Percentiles rank a stretch among this genome's conserved stretches.
phyloP scores from a whole-genome alignment of 92 coral and sea anemone species.

The Montipora capitata region DNA sequence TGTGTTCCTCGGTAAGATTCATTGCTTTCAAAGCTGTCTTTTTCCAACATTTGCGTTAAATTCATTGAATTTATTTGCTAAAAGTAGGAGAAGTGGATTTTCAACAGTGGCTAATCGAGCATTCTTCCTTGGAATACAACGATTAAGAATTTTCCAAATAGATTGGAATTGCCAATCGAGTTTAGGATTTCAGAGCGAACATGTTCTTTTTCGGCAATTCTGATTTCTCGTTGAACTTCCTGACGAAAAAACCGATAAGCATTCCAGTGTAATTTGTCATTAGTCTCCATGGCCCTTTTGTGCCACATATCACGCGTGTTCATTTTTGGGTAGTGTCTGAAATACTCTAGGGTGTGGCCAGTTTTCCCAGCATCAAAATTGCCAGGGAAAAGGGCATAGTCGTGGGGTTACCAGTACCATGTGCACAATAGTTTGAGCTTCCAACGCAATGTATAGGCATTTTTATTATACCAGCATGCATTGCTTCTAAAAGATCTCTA shows the following conservation, averaged over 20 bases:
- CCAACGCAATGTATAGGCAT: too few relatives aligned
- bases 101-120: neutral
- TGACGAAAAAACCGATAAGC: constrained; percentile 37
- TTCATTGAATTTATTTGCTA: neutral
- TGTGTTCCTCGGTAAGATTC: constrained; percentile 6
- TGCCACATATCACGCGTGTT: neutral
- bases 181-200: constrained; percentile 17
- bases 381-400: too few relatives aligned
- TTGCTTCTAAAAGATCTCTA: too few relatives aligned
- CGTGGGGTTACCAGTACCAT: too few relatives aligned
- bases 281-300: constrained; percentile 32
- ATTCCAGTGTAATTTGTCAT: constrained; percentile 18
- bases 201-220: neutral
- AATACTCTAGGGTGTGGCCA: neutral
- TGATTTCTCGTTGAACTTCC: constrained; percentile 52
- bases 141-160: constrained; percentile 17
- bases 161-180: constrained; percentile 17
- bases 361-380: too few relatives aligned
- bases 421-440: too few relatives aligned
- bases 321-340: too few relatives aligned
- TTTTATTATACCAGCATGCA: too few relatives aligned
- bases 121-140: neutral
- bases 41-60: neutral
- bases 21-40: constrained; percentile 2
- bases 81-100: neutral